Evolutionary conservation across 2,888 invertebrate genomes (phyloP), one percentile per base, ranked within the genome.

Genomic region (Ennomos quercinarius): DNA sequence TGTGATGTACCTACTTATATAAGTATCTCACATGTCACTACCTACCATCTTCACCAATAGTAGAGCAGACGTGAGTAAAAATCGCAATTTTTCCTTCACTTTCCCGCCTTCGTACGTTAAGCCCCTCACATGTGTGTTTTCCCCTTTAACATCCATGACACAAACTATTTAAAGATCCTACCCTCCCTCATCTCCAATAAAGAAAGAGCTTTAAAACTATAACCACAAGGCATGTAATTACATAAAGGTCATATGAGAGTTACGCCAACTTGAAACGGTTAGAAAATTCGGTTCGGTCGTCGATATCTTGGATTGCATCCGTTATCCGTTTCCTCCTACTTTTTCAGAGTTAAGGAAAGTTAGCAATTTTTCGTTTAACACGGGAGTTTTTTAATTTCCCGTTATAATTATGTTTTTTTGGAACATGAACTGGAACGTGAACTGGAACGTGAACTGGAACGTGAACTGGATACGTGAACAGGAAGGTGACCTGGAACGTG

Each of bases 41-140:
- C 59, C 37, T 35, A 37, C 42, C 44, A 63, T 75, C 77, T 83
- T 77, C 80, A 56, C 87, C 87, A 87, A 87, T 86, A 77, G 80
- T 69, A 80, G 72, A 52, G 50, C 68, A 72, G 41, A 75, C 67
- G 59, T 72, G 68, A 64, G 71, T 67, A 76, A 80, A 84, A 81
- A 77, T 78, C 74, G 70, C 73, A 75, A 80, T 78, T 82, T 85
- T 86, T 84, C 74, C 68, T 70, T 70, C 69, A 72, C 70, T 71
- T 72, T 80, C 81, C 78, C 83, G 73, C 74, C 65, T 69, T 73
- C 71, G 67, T 70, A 72, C 72, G 64, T 69, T 72, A 74, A 54
- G 45, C 55, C 61, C 63, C 47, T 35, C 68, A 66, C 67, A 49
- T n/a, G n/a, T 71, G 60, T 67, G 68, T 67, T 72, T 66, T 66